These are phyloP conservation scores for Osedax fenrisi DNA, from an alignment of 2,888 invertebrate genomes.

Conservation along the genomic window DNA sequence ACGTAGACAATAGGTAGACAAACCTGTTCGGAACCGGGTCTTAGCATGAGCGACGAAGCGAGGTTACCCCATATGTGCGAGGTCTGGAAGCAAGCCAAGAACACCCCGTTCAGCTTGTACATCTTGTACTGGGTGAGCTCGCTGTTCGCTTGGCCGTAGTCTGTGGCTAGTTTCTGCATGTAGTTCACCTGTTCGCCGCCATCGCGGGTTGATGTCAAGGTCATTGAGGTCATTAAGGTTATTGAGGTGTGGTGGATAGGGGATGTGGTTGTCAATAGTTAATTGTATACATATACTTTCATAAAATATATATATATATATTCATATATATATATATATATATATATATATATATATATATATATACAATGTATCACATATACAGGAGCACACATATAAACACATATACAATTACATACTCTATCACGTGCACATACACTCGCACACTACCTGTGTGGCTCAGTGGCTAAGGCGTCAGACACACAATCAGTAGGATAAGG, in stretches of 20 bases:
- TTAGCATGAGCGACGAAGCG: conserved; percentile 45
- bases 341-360: too few species aligned
- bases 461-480: too few species aligned
- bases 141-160: conserved; percentile 40
- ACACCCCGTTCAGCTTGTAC: conserved; percentile 48
- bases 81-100: conserved; percentile 49
- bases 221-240: conserved; percentile 41
- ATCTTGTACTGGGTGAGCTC: conserved; percentile 45
- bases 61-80: conserved; percentile 50
- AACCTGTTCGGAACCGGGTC: not conserved
- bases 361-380: too few species aligned
- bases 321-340: too few species aligned
- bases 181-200: conserved; percentile 46
- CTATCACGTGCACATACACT: too few species aligned
- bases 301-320: too few species aligned
- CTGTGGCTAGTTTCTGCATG: conserved; percentile 45
- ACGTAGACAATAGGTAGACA: too few species aligned
- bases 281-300: not conserved
- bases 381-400: too few species aligned
- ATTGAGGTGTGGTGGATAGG: not conserved
- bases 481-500: too few species aligned
- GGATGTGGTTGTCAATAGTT: not conserved
- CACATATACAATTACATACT: too few species aligned
- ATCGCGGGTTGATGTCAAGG: too few species aligned
- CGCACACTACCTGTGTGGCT: too few species aligned